Base-by-base conservation (phyloP, 2,797 vertebrate genomes). In the Macrochelys suwanniensis region DNA sequence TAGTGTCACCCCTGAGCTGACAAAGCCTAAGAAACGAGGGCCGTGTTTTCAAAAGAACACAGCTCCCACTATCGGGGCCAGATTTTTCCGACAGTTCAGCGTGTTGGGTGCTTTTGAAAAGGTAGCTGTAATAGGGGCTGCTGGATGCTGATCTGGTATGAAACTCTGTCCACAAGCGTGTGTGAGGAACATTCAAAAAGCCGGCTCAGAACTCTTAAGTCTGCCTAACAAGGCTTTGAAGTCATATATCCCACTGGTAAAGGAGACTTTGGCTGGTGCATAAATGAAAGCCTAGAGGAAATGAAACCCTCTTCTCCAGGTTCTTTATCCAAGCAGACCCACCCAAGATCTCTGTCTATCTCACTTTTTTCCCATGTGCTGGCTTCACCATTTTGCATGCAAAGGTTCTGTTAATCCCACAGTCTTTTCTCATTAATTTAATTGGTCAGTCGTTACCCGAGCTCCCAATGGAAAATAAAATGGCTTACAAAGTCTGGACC, bases 401-500 rank as follows among this genome's bases (percentile, higher is more conserved):
- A 76, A 83, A 93, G 42, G 37, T 71, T 96, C 95, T 95, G 88
- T 83, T 3, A 86, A 90, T 97, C 94, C 33, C 68, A 26, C 49
- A 89, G 53, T 94, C 84, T 96, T 96, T 97, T 57, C 79, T 96
- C 94, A 96, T 97, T 98, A 96, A 96, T 97, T 97, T 97, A 98
- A 97, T 97, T 97, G 95, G 81, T 81, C 50, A 45, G 84, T 89
- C 95, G 91, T 97, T 97, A 83, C 95, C 90, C 95, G 56, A 94
- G 80, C 53, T 97, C 97, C 85, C 93, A 92, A 51, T 82, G 80
- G 92, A 95, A 91, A 97, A 95, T 88, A 93, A 97, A 97, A 95
- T 85, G 90, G 76, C 82, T 2, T 97, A 91, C 97, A 97, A 94
- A 96, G 80, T 0, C 76, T 96, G 78, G 65, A 97, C 87, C 82